Evolutionary conservation across 2,797 vertebrate genomes (phyloP), one percentile per base, ranked within the genome.

Genomic region (Tarsius wallacei): DNA sequence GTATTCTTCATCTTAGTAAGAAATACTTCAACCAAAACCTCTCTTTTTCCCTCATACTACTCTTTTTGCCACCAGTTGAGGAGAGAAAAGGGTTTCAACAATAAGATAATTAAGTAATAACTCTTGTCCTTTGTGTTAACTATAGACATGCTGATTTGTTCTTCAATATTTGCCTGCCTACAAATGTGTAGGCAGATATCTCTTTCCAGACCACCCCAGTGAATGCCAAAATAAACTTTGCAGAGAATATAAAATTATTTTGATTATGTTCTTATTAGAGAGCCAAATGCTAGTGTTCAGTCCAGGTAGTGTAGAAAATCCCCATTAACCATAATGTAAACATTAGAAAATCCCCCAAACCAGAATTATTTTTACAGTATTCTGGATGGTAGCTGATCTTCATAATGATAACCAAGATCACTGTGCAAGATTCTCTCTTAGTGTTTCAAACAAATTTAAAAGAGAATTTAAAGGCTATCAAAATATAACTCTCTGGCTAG

Each of bases 1-100:
- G 16, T 83, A 80, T 87, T n/a, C 19, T 85, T 96, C 42, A 80
- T 85, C 42, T 96, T 71, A 80, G 9, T 87, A 77, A 96, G 66
- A 90, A 88, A 90, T 70, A 84, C 19, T 73, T 83, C 59, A 66
- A 86, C 16, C 12, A 61, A 90, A 7, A 76, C 61, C 7, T 81
- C 55, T 76, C 22, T 78, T 84, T 94, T 66, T 47, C 4, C 9
- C 53, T 24, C 9, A 8, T 86, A 10, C 21, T 88, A 21, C 24
- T 63, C 1, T 26, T 17, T 17, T 90, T 84, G 31, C 47, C 22
- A 71, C 12, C 36, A 53, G 19, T 1, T 86, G 31, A 90, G 81
- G 61, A 63, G 64, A 94, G 57, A 96, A 76, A 36, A 74, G 53
- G 31, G 5, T 26, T 93, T 86, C 57, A 90, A 24, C 61, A 91